These are phyloP conservation scores for Drosophila barbarae DNA, from an alignment of 2,888 invertebrate genomes.

Conservation along the genomic window DNA sequence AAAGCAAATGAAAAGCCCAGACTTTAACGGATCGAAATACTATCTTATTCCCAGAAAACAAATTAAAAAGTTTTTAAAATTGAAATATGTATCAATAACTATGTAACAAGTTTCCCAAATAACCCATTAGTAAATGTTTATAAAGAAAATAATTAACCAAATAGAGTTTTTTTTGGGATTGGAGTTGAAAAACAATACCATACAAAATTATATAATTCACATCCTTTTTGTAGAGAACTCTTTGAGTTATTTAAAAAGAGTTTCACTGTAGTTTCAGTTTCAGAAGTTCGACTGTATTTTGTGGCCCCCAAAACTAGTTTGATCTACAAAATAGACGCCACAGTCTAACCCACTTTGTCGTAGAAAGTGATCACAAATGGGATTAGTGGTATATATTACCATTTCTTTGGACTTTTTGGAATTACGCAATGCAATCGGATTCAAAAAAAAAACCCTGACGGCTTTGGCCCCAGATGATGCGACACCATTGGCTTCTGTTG, in stretches of 20 bases:
- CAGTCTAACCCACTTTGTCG: constrained; percentile 26
- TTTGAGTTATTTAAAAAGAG: neutral
- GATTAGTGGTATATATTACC: constrained; percentile 49
- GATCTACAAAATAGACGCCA: constrained; percentile 28
- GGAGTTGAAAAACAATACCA: neutral
- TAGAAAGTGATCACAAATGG: constrained; percentile 66
- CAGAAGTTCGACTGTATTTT: constrained; percentile 7
- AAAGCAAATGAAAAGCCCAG: neutral
- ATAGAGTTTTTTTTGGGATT: neutral
- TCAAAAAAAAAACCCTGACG: neutral
- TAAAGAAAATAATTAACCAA: neutral
- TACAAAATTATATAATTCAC: neutral
- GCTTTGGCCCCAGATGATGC: constrained; percentile 28
- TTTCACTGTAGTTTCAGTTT: neutral
- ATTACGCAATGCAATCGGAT: constrained; percentile 25
- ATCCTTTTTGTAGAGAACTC: neutral
- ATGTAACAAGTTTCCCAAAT: neutral
- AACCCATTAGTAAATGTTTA: neutral
- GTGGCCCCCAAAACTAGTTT: constrained; percentile 49
- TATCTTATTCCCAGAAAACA: neutral
- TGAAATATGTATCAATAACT: neutral
- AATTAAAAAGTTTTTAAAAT: neutral
- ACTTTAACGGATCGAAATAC: neutral
- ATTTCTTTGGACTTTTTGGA: neutral
- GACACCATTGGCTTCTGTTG: constrained; percentile 24